A percentile compares a stretch with the other conserved stretches of the same genome.
phyloP scores from a whole-genome alignment of 2,797 vertebrate species.

The Syndactyla subalaris region DNA sequence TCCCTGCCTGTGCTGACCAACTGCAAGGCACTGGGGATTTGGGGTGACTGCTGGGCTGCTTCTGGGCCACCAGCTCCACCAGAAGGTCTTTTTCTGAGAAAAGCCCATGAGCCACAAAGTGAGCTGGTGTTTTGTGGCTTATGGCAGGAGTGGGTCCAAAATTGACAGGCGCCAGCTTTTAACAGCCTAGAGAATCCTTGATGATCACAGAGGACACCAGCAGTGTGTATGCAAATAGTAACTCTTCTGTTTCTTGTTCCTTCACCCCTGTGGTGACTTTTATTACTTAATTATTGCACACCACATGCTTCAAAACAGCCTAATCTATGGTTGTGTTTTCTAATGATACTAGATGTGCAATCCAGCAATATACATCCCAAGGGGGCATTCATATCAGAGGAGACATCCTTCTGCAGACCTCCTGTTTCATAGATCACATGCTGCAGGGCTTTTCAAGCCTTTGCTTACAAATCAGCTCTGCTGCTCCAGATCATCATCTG shows the following conservation, averaged over 20 bases:
- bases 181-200: background rate
- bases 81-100: background rate
- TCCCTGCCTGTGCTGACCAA: background rate
- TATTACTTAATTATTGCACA: conserved; percentile 97
- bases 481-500: background rate
- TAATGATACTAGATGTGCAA: conserved; percentile 71
- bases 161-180: background rate
- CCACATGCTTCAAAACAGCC: conserved; percentile 85
- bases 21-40: background rate
- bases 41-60: background rate
- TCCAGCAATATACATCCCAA: conserved; percentile 63
- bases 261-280: conserved; percentile 87
- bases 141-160: background rate
- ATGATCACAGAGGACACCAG: conserved; percentile 10
- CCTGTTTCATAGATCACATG: conserved; percentile 33
- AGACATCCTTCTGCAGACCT: conserved; percentile 56
- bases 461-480: conserved; percentile 26
- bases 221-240: conserved; percentile 77
- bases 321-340: conserved; percentile 77
- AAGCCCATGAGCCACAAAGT: accelerated
- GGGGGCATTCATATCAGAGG: conserved; percentile 61
- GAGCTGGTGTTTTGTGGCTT: background rate
- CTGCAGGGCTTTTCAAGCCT: conserved; percentile 35
- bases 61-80: background rate
- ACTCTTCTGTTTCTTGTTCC: conserved; percentile 63